phyloP scores from a whole-genome alignment of 1,140 invertebrate genomes.

The Leguminivora glycinivorella region DNA sequence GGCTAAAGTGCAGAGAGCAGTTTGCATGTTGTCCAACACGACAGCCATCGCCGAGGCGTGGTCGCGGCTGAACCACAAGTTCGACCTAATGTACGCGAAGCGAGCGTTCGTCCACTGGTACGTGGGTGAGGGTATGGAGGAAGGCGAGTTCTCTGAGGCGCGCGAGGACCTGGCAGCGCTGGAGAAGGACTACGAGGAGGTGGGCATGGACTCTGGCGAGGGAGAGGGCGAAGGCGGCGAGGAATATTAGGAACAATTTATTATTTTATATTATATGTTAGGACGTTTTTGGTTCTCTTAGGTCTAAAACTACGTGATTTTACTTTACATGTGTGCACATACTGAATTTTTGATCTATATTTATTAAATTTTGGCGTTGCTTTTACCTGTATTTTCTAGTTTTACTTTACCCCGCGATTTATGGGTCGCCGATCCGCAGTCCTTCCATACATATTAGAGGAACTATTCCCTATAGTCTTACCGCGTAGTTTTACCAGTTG shows the following conservation, averaged over 20 bases:
- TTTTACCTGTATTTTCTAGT: conserved; percentile 9
- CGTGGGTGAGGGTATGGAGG: conserved; percentile 92
- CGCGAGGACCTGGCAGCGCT: conserved; percentile 91
- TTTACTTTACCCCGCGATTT: neutral
- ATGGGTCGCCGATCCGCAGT: too few species aligned
- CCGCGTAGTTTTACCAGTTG: too few species aligned
- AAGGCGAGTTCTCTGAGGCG: conserved; percentile 92
- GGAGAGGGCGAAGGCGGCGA: conserved; percentile 86
- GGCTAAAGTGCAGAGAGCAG: conserved; percentile 87
- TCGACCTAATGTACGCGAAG: conserved; percentile 83
- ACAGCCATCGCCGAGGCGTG: conserved; percentile 90
- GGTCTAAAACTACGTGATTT: conserved; percentile 36
- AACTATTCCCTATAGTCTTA: too few species aligned
- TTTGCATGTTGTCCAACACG: conserved; percentile 93
- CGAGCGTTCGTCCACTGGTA: conserved; percentile 90
- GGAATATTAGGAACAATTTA: conserved; percentile 81
- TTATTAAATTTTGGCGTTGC: neutral
- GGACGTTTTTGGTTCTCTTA: conserved; percentile 39
- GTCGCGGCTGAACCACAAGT: conserved; percentile 89
- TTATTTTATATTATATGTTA: conserved; percentile 38
- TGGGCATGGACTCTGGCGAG: conserved; percentile 87
- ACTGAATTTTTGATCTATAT: conserved; percentile 17
- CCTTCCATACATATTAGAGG: too few species aligned
- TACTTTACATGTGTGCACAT: conserved; percentile 27
- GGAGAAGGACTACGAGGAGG: conserved; percentile 92